Base-by-base conservation (phyloP, 2,113 vertebrate genomes). In the Galbula dea region DNA sequence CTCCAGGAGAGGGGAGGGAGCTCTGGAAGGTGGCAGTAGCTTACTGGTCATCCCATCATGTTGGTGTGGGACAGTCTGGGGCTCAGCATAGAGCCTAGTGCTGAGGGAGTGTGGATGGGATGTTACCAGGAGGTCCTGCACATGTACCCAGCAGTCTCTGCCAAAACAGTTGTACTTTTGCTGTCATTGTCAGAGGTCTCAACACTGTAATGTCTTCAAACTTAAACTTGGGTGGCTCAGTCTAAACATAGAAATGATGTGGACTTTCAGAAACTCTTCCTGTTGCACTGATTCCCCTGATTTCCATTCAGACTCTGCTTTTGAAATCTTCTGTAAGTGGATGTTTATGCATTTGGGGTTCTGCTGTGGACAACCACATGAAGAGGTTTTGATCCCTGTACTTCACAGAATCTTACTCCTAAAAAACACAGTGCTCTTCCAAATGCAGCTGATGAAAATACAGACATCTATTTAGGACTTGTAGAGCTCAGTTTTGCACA, bases 401-500 rank as follows among this genome's bases (percentile, higher is more conserved):
- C 59, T 65, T 65, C 13, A 20, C 29, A 61, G 23, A 61, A 22
- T 51, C n/a, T 46, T 26, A 1, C 1, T 12, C 14, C 15, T 45
- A 5, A 39, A 29, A 65, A 66, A 63, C 8, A 4, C 6, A 29
- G 2, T 6, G 4, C 1, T 81, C 23, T 86, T 78, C 52, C 19
- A 36, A 71, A 36, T 18, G 27, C 34, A 48, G 29, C 9, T 58
- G 14, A 30, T n/a, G n/a, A n/a, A 43, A 12, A 43, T 43, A 43
- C 15, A 43, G 11, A 43, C 15, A 43, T 43, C 11, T 43, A 43
- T 43, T 16, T 2, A 37, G 27, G 15, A 32, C 58, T 82, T 74
- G n/a, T 27, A 1, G 0, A 71, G 20, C 6, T 14, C 37, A 13
- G 0, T 0, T 30, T 51, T 39, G 20, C 29, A 14, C 32, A 15